phyloP scores from a whole-genome alignment of 2,797 vertebrate genomes.

The Acanthurus leucopareius region DNA sequence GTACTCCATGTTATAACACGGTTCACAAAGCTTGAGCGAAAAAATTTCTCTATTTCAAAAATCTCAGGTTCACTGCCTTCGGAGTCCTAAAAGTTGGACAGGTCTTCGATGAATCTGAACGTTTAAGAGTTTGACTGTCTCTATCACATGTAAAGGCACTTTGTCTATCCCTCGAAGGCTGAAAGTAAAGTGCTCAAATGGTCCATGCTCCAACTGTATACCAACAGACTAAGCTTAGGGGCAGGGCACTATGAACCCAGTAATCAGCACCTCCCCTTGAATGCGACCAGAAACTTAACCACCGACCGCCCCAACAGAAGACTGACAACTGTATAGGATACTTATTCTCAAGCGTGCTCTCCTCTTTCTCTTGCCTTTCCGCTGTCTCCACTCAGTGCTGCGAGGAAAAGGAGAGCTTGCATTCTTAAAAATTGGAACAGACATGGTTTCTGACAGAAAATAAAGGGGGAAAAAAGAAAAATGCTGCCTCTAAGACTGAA shows the following conservation, averaged over 20 bases:
- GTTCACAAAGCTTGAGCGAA: conserved; percentile 19
- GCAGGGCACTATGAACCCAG: conserved; percentile 22
- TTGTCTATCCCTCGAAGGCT: conserved; percentile 8
- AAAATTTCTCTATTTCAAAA: background rate
- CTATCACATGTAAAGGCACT: background rate
- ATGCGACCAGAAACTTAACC: conserved; percentile 50
- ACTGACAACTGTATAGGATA: conserved; percentile 42
- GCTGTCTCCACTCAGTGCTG: conserved; percentile 4
- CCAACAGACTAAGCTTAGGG: conserved; percentile 20
- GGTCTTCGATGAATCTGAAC: conserved; percentile 22
- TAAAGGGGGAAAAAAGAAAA: background rate
- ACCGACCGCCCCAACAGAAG: conserved; percentile 17
- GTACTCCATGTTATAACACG: conserved; percentile 71
- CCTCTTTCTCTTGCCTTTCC: conserved; percentile 5
- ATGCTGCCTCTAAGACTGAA: background rate
- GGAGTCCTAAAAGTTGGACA: background rate
- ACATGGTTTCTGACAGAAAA: conserved; percentile 12
- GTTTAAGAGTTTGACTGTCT: background rate
- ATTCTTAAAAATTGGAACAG: conserved; percentile 1
- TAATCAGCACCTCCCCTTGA: conserved; percentile 52
- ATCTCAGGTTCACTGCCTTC: conserved; percentile 28
- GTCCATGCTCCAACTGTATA: conserved; percentile 20
- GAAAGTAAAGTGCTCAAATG: conserved; percentile 25
- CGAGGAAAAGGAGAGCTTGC: background rate
- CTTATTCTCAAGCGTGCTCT: conserved; percentile 3